phyloP scores from a whole-genome alignment of 2,888 invertebrate genomes.

The Lacanobia oleracea region DNA sequence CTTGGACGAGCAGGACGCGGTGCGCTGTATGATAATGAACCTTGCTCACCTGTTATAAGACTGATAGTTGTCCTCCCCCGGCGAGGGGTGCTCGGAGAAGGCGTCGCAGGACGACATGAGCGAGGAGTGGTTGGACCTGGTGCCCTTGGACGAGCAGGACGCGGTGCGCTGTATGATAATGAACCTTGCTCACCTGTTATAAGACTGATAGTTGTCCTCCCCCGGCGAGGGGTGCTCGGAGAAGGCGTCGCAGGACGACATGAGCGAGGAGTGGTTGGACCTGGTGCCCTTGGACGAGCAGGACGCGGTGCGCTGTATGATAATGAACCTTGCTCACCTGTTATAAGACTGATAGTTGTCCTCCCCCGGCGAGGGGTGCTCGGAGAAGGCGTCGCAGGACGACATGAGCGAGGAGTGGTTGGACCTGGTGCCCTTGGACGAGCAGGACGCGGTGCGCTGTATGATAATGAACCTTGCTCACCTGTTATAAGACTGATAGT shows the following conservation, averaged over 20 bases:
- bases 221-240: constrained; percentile 88
- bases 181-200: constrained; percentile 80
- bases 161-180: not conserved
- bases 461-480: constrained; percentile 47
- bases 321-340: constrained; percentile 72
- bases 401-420: constrained; percentile 88
- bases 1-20: too few species aligned
- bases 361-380: constrained; percentile 87
- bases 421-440: constrained; percentile 88
- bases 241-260: constrained; percentile 88
- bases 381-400: constrained; percentile 88
- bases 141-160: too few species aligned
- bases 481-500: constrained; percentile 89
- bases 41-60: constrained; percentile 85
- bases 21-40: constrained; percentile 65
- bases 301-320: constrained; percentile 83
- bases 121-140: constrained; percentile 88
- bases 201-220: constrained; percentile 88
- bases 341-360: constrained; percentile 89
- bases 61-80: constrained; percentile 88
- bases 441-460: constrained; percentile 87
- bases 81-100: too few species aligned
- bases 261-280: constrained; percentile 88
- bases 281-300: constrained; percentile 89
- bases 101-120: constrained; percentile 88